Evolutionary conservation across 92 coral and sea anemone species (phyloP), one percentile per base, ranked within the genome.

Genomic region (Zoanthus sansibaricus): DNA sequence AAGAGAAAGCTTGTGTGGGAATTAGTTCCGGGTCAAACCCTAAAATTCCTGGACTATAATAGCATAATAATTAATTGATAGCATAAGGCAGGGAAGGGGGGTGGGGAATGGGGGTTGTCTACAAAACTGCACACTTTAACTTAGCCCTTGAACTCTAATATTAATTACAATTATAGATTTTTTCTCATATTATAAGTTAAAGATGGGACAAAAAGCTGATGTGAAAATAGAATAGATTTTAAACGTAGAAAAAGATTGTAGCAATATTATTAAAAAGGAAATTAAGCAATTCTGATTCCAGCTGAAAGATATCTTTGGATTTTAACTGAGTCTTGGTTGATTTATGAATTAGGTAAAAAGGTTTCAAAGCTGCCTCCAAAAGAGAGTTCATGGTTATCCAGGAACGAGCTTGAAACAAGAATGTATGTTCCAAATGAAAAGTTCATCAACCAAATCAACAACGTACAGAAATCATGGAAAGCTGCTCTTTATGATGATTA

Each of bases 401-500:
- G 75, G 58, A 61, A 78, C 17, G 20, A 62, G 9, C 33, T 83
- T 20, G 84, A 88, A 49, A 78, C 73, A 20, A 49, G 56, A 58
- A 86, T 76, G 68, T 93, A 78, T 20, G 37, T 73, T 17, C 89
- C 84, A 32, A 93, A 88, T 76, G 37, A 58, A 46, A 80, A 86
- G 31, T 93, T 83, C 79, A 55, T 93, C 30, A 59, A 76, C 20
- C 54, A 76, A 76, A 90, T 93, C 82, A 90, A 80, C 84, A 87
- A 72, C 69, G 87, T 42, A 30, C 95, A 93, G 76, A 88, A 71
- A 1, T 70, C 91, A 0, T 93, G 95, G 95, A 84, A 83, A 78
- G 92, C 93, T 72, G 87, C 48, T 21, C 79, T 88, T 7, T 93
- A 93, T 90, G 91, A 82, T 14, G 87, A 90, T 20, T 93, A 93